Percentiles rank a stretch among this genome's conserved stretches.
phyloP scores from a whole-genome alignment of 30 jellyfish, hydroid and myxozoan species.

The Nemopilema nomurai region DNA sequence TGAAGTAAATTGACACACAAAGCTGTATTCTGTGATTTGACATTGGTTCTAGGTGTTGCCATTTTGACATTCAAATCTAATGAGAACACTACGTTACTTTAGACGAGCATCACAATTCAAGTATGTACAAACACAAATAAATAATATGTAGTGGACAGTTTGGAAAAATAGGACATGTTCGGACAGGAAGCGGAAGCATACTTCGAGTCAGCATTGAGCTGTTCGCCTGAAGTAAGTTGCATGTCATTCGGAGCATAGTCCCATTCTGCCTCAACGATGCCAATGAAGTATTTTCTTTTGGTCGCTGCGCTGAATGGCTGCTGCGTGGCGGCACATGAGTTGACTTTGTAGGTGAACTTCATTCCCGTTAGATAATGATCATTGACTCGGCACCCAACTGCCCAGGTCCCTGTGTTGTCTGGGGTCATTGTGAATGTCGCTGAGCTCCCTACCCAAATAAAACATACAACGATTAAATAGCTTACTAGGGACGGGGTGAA shows the following conservation, averaged over 20 bases:
- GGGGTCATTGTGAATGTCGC: slow-evolving; percentile 67
- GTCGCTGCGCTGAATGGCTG: neutral
- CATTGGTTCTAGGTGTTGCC: too few species aligned
- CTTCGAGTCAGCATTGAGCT: slow-evolving; percentile 26
- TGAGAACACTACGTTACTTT: too few species aligned
- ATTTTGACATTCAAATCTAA: too few species aligned
- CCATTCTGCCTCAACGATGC: slow-evolving; percentile 67
- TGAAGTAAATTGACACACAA: too few species aligned
- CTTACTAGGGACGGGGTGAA: too few species aligned
- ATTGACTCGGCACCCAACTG: slow-evolving; percentile 33
- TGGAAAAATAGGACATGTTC: neutral
- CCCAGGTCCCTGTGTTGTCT: slow-evolving; percentile 65
- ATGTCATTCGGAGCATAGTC: slow-evolving; percentile 65
- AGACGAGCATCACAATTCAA: too few species aligned
- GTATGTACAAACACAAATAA: too few species aligned
- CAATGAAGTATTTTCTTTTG: slow-evolving; percentile 50
- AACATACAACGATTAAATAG: neutral
- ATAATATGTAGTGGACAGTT: neutral
- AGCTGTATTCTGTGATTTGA: too few species aligned
- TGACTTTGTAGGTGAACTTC: slow-evolving; percentile 54
- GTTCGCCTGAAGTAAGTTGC: slow-evolving; percentile 24
- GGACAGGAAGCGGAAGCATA: neutral
- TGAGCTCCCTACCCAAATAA: slow-evolving; percentile 25
- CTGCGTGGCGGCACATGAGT: slow-evolving; percentile 12
- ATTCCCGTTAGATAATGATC: slow-evolving; percentile 70